Evolutionary conservation across 2,888 invertebrate species (phyloP), one percentile per base, ranked within the genome.

Genomic region (Drosophila neotestacea): DNA sequence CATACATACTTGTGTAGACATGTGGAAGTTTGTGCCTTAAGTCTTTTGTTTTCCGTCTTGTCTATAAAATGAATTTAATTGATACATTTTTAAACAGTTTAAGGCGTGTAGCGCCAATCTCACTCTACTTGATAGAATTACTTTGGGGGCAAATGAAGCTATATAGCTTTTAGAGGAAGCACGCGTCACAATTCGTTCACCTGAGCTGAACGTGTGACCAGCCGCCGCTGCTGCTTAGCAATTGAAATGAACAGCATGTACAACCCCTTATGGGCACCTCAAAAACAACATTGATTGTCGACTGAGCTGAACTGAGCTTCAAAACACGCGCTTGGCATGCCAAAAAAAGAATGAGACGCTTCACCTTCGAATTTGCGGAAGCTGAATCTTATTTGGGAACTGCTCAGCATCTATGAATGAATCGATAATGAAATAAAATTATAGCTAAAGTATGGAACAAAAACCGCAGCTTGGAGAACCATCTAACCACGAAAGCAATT

Each of bases 21-120:
- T 63, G 46, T 51, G 44, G 64, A 66, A 68, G 88, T 88, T 89
- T 77, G 86, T 86, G 79, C 61, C 86, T 77, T 78, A 64, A 86
- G 84, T 88, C 88, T 79, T 88, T 88, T 73, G 80, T 84, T 82
- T 51, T 81, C 73, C 72, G 74, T 66, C 69, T 73, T 77, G 73
- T 73, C 71, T 66, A 74, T 70, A 72, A 72, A 79, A 58, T 58
- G 34, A 11, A 66, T 64, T 60, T 48, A 69, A 69, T 69, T 68
- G 50, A 60, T 54, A 61, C 32, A 67, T 54, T 32, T 32, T 46
- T 16, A 42, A 54, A 58, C 9, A 16, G 28, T 6, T 41, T 48
- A 16, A 9, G 10, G 30, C 59, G 28, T 46, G 46, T 46, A 13
- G 36, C 28, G 36, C 28, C 11, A 32, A 30, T 13, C 16, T 36